Conservation (phyloP, 2,888 invertebrate species). For the Drosophila falleni region DNA sequence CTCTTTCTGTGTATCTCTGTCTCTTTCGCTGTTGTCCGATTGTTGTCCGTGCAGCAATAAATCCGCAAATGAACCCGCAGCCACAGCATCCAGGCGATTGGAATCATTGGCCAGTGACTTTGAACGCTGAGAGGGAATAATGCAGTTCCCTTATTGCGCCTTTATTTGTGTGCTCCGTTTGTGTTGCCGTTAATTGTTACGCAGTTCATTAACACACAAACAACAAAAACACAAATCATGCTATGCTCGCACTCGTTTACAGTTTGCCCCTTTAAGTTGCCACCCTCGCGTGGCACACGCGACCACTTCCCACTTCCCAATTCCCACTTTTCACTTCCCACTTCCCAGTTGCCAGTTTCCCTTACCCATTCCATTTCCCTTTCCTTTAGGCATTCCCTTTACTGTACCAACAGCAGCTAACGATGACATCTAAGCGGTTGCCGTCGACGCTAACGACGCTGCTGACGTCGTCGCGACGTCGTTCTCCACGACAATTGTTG, state of each 20-base stretch:
- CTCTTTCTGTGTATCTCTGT: background rate
- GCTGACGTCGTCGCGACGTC: constrained; percentile 59
- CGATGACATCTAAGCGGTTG: constrained; percentile 77
- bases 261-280: constrained; percentile 56
- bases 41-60: constrained; percentile 67
- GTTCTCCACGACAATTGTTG: constrained; percentile 38
- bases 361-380: constrained; percentile 2
- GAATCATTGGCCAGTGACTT: constrained; percentile 63
- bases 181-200: constrained; percentile 73
- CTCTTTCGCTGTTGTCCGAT: constrained; percentile 44
- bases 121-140: constrained; percentile 34
- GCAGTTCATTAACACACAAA: constrained; percentile 77
- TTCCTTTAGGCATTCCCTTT: constrained; percentile 17
- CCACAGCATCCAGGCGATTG: constrained; percentile 26
- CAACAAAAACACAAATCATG: constrained; percentile 45
- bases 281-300: constrained; percentile 79
- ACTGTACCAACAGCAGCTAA: constrained; percentile 59
- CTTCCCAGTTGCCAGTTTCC: constrained; percentile 9
- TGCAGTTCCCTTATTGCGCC: constrained; percentile 47
- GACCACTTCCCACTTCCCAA: constrained; percentile 52
- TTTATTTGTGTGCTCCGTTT: constrained; percentile 45
- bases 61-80: constrained; percentile 79
- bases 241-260: constrained; percentile 4
- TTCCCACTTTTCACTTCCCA: too few species aligned
- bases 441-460: constrained; percentile 62